A percentile compares a stretch with the other conserved stretches of the same genome.
phyloP scores from a whole-genome alignment of 2,888 invertebrate species.

The Cyaniris semiargus region DNA sequence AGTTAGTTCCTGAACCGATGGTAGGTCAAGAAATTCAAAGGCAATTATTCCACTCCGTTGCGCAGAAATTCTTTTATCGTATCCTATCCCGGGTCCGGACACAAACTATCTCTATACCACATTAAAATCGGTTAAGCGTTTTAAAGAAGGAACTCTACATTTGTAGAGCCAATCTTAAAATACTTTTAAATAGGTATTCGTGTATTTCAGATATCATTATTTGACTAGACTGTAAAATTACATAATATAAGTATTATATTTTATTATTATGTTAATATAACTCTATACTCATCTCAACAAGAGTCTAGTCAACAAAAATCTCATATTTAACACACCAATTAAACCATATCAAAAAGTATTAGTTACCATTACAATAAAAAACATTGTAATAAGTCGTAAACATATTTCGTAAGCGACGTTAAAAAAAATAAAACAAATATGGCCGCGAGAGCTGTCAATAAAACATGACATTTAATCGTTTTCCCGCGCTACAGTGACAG shows the following conservation, averaged over 20 bases:
- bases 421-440: constrained; percentile 25
- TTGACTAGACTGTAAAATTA: neutral
- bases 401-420: constrained; percentile 20
- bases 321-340: constrained; percentile 17
- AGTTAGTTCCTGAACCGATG: no score
- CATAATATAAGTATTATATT: neutral
- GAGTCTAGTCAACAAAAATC: neutral
- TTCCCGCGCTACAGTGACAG: constrained; percentile 41
- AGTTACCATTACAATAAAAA: constrained; percentile 28
- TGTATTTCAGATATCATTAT: neutral
- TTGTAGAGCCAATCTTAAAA: no score
- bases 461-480: constrained; percentile 47
- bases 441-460: constrained; percentile 41
- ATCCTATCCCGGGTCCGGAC: no score
- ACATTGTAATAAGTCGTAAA: constrained; percentile 31
- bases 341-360: constrained; percentile 25
- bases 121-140: no score
- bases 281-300: neutral
- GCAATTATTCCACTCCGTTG: no score
- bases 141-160: no score
- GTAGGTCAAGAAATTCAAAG: no score
- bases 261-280: neutral
- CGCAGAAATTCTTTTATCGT: no score
- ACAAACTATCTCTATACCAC: no score
- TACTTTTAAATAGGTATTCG: neutral